Evolutionary conservation across 2,797 vertebrate species (phyloP).

Genomic region (Todus mexicanus): DNA sequence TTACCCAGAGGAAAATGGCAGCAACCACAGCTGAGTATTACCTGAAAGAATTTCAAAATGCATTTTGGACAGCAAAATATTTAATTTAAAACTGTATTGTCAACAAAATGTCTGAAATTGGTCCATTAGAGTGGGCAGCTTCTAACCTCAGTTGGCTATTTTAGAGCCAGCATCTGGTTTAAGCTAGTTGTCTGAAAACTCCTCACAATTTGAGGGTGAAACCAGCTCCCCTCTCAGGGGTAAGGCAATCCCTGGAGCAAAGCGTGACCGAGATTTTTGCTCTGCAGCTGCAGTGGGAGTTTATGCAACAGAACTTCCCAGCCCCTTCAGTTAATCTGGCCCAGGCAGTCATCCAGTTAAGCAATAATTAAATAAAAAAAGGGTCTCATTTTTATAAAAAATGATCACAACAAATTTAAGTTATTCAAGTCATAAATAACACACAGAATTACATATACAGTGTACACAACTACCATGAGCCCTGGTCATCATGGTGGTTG

Average conservation of each 20-base stretch:
- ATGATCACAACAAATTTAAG: neutral
- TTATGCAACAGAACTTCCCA: neutral
- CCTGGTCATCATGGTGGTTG: neutral
- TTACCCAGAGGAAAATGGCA: neutral
- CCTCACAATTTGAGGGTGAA: neutral
- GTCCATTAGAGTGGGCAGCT: neutral
- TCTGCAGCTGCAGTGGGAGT: neutral
- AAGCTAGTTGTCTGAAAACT: neutral
- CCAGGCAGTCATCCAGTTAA: neutral
- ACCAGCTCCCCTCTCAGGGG: rapidly evolving
- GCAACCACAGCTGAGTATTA: neutral
- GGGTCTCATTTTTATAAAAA: neutral
- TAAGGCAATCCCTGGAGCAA: rapidly evolving
- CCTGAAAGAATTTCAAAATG: constrained; percentile 3
- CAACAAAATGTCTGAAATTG: neutral
- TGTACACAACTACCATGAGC: neutral
- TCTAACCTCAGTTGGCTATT: neutral
- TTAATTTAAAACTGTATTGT: neutral
- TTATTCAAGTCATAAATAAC: neutral
- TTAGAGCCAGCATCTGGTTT: neutral
- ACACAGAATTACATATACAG: neutral
- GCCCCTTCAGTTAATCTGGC: neutral
- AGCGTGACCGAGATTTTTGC: rapidly evolving
- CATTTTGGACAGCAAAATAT: neutral
- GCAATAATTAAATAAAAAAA: neutral